These are phyloP conservation scores for Parasteatoda lunata DNA, from an alignment of 2,888 invertebrate species.

Conservation along the genomic window DNA sequence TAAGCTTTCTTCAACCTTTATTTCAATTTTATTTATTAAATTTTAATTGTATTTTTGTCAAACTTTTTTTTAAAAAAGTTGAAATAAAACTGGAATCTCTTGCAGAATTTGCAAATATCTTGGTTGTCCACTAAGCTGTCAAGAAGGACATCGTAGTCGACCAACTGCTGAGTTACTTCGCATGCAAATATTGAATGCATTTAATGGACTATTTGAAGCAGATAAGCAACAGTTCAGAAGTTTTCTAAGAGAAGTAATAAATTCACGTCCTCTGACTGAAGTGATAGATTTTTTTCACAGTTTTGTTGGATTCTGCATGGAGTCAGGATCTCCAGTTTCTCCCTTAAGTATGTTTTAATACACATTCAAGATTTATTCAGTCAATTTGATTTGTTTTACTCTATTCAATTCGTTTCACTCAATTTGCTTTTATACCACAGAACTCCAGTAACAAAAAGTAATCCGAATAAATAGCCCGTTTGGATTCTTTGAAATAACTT, in stretches of 20 bases:
- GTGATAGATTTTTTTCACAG: constrained; percentile 95
- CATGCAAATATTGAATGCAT: constrained; percentile 86
- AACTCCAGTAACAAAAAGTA: no score
- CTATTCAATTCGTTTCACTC: no score
- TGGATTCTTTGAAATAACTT: no score
- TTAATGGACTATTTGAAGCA: constrained; percentile 84
- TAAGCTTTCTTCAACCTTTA: no score
- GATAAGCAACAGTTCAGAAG: constrained; percentile 80
- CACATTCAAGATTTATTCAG: background rate
- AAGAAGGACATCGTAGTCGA: constrained; percentile 82
- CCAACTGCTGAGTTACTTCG: constrained; percentile 89
- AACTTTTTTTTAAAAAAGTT: background rate
- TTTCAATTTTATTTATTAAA: background rate
- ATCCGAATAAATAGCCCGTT: no score
- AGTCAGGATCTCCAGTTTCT: constrained; percentile 88
- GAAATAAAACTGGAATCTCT: no score
- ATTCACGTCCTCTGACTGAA: constrained; percentile 83
- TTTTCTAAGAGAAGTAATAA: constrained; percentile 83
- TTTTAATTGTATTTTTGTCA: background rate
- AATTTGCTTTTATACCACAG: no score
- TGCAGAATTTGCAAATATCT: constrained; percentile 87
- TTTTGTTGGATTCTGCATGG: constrained; percentile 95
- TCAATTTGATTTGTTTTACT: no score
- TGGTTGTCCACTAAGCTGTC: constrained; percentile 97
- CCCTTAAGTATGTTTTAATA: constrained; percentile 85